Evolutionary conservation across 2,113 vertebrate species (phyloP).

Genomic region (Crotalus horridus): DNA sequence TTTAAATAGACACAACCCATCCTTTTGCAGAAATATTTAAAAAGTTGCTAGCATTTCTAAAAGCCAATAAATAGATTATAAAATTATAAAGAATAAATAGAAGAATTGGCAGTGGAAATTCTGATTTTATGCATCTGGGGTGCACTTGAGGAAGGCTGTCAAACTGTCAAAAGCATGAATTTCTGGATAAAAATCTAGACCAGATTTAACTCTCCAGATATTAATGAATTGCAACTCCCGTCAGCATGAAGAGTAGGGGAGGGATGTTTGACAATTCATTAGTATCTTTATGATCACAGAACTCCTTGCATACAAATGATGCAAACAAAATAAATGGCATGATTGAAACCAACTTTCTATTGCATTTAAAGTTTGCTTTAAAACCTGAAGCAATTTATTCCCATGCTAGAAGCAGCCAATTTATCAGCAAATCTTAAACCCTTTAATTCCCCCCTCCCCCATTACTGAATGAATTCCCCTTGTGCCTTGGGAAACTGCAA

Average conservation of each 20-base stretch:
- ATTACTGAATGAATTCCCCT: background rate
- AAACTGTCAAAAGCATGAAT: background rate
- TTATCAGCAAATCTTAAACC: background rate
- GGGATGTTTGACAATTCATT: background rate
- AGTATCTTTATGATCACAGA: background rate
- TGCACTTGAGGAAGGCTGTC: background rate
- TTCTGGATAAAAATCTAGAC: background rate
- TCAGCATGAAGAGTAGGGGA: background rate
- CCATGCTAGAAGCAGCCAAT: background rate
- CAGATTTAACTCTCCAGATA: background rate
- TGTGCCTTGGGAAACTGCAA: background rate
- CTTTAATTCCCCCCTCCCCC: no score
- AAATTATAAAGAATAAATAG: background rate
- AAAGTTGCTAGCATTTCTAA: background rate
- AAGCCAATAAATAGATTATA: background rate
- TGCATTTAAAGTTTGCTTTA: background rate
- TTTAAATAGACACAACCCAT: background rate
- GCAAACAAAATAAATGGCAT: background rate
- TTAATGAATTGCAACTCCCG: background rate
- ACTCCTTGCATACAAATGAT: background rate
- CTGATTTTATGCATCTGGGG: background rate
- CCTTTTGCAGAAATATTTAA: background rate
- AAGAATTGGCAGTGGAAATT: background rate
- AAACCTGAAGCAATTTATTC: background rate
- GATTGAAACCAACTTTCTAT: background rate